Base-by-base conservation (phyloP, 2,113 vertebrate species). In the Sander vitreus region DNA sequence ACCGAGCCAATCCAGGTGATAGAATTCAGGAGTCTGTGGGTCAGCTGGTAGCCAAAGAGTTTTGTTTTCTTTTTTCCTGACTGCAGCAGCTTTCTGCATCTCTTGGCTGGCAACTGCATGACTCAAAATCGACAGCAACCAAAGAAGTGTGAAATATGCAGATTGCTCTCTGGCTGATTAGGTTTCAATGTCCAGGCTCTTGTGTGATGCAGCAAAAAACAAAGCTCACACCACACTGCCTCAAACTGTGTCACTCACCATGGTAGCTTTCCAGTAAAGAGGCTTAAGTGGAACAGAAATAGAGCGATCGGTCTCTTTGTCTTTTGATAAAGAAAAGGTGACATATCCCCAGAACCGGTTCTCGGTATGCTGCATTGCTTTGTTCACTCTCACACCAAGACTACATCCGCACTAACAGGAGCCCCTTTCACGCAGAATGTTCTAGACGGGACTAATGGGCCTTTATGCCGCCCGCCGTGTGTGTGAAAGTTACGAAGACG, bases 1-100 rank as follows among this genome's bases (percentile, higher is more conserved):
- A 73, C 53, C 33, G 57, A 82, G 72, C 70, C 88, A 82, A 71
- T 81, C 76, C 85, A 91, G 85, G 87, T 89, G 91, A 93, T 87
- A 84, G 77, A 85, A 89, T 91, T 93, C 90, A 87, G 72, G 77
- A 79, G 75, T 78, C 72, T 81, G 79, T 12, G 50, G 78, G 76
- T 80, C 74, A 72, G 88, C 72, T 76, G 19, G 66, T 33, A 33
- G 48, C 15, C 43, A 69, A n/a, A 43, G 51, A 58, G 65, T 47
- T n/a, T 65, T 1, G 45, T 47, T 48, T 5, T 25, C 59, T 47
- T 47, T 54, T 27, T 73, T 50, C 45, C 53, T 13, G 39, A 64
- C 54, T 74, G 48, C 43, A 58, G 68, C 62, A 50, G 50, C 55
- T 66, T 72, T 66, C 23, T 54, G 62, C 2, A 0, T 74, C n/a